These are phyloP conservation scores for Caenorhabditis virilis DNA, from an alignment of 2,888 invertebrate species.

Conservation along the genomic window DNA sequence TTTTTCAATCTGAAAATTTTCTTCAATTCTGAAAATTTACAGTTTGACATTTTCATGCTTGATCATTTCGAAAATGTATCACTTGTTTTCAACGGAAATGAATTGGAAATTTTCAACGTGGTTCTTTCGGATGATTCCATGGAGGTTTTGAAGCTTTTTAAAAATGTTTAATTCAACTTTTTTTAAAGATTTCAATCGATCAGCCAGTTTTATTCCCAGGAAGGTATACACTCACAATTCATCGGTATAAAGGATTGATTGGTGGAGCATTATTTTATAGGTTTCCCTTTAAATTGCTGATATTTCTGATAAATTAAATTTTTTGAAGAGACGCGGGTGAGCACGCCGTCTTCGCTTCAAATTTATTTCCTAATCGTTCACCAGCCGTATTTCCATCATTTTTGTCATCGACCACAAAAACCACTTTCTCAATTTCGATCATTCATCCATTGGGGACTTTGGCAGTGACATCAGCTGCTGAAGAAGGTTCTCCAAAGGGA, in stretches of 20 bases:
- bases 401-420: conserved; percentile 25
- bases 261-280: conserved; percentile 48
- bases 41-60: conserved; percentile 42
- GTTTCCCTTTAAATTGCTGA: conserved; percentile 6
- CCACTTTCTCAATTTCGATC: conserved; percentile 38
- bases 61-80: conserved; percentile 53
- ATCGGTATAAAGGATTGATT: conserved; percentile 47
- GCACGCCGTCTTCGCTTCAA: conserved; percentile 47
- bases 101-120: conserved; percentile 46
- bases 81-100: conserved; percentile 42
- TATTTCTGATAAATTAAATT: neutral
- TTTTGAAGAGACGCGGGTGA: conserved; percentile 49
- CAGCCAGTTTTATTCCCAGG: conserved; percentile 47
- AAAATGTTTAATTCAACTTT: neutral
- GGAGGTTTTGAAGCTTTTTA: conserved; percentile 24
- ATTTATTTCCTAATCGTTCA: conserved; percentile 38
- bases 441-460: conserved; percentile 42
- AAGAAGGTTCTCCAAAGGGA: conserved; percentile 14
- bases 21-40: conserved; percentile 2
- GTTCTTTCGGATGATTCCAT: conserved; percentile 43
- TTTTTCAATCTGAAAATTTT: neutral
- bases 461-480: conserved; percentile 36
- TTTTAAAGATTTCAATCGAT: conserved; percentile 29
- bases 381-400: conserved; percentile 42
- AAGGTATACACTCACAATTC: conserved; percentile 44